Base-by-base conservation (phyloP, 1,140 invertebrate genomes). In the Paraescarpia echinospica region DNA sequence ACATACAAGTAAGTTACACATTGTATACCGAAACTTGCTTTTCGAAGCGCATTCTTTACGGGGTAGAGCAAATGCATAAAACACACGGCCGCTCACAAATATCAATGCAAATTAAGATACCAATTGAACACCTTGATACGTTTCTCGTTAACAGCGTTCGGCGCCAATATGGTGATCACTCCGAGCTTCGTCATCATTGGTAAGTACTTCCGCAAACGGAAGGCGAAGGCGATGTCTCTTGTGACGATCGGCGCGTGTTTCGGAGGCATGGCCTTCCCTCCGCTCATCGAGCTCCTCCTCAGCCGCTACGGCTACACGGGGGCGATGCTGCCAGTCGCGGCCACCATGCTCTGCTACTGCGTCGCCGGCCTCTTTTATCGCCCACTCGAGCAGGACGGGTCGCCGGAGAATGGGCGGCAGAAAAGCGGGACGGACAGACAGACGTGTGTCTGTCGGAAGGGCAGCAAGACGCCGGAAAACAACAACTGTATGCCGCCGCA, bases 331-430 rank as follows among this genome's bases (percentile, higher is more conserved):
- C 95, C 98, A 4, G 97, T 98, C 96, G 98, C 98, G 8, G 98
- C 97, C 33, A 96, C 98, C 1, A 97, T 98, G 92, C 95, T 98
- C 31, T 98, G 98, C 95, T 97, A 98, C 0, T 97, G 98, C 97
- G 97, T 98, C 1, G 97, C 98, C 9, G 97, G 97, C 0, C 97
- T 97, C 34, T 97, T 98, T 0, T 98, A 98, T 94, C 89, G 89
- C 34, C 89, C 89, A 18, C 34, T 77, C 0, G 59, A 77, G 59
- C 90, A 77, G 59, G 59, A 77, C 59, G 1, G 9, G 59, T 22
- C 59, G 9, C 22, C 59, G 22, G 9, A 6, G 4, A 77, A 18
- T 77, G 59, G 27, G 2, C 18, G n/a, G n/a, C n/a, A n/a, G n/a
- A n/a, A n/a, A n/a, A n/a, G 59, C 59, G 59, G 22, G 59, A 77